phyloP scores from a whole-genome alignment of 2,888 invertebrate genomes.

The Drosophila rellima region DNA sequence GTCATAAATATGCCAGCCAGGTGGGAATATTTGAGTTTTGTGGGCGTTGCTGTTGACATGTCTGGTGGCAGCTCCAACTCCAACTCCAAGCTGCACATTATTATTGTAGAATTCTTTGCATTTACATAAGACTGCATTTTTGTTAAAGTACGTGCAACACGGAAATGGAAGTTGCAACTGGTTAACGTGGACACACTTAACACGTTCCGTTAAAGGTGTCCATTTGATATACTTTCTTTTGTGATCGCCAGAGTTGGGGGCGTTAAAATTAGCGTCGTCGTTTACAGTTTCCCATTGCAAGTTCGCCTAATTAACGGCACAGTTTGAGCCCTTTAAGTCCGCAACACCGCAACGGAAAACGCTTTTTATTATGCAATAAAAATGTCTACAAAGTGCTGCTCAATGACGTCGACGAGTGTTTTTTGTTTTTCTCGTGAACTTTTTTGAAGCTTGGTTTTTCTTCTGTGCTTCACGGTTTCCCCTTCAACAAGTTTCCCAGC shows the following conservation, averaged over 20 bases:
- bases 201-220: conserved; percentile 26
- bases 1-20: conserved; percentile 66
- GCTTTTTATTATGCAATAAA: conserved; percentile 56
- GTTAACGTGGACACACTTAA: conserved; percentile 26
- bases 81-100: too few relatives aligned
- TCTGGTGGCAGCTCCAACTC: conserved; percentile 23
- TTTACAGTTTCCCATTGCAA: conserved; percentile 22
- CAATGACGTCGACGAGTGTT: conserved; percentile 9
- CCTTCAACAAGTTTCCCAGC: conserved; percentile 8
- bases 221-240: conserved; percentile 61
- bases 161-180: conserved; percentile 12
- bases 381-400: conserved; percentile 44
- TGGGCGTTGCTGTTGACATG: conserved; percentile 56
- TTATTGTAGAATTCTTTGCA: conserved; percentile 58
- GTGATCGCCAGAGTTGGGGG: neutral
- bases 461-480: neutral
- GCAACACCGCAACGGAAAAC: conserved; percentile 6
- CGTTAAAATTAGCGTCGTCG: conserved; percentile 41
- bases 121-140: conserved; percentile 23
- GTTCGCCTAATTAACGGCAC: conserved; percentile 41
- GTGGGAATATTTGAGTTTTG: conserved; percentile 48
- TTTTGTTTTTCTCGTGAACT: conserved; percentile 24
- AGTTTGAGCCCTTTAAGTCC: neutral
- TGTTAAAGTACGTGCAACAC: conserved; percentile 19
- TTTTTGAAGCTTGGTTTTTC: conserved; percentile 22